Evolutionary conservation across 2,888 invertebrate species (phyloP).

Genomic region (Tetragonula carbonaria): DNA sequence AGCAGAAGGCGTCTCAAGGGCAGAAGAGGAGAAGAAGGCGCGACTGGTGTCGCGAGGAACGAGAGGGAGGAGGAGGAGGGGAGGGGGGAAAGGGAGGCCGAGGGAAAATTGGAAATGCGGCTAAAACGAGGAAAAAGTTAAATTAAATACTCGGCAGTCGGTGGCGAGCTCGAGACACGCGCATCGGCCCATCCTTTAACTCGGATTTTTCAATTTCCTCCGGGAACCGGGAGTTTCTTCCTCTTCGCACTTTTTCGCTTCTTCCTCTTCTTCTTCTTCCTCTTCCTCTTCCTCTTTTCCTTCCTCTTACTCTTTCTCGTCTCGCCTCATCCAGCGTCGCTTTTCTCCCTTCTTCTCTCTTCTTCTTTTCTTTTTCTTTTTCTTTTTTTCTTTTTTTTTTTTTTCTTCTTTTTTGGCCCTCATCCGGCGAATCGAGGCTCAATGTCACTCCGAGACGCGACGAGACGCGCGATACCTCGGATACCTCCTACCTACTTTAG

Average conservation of each 20-base stretch:
- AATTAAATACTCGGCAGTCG: conserved; percentile 76
- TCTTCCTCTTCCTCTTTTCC: not conserved
- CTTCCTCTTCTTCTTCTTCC: not conserved
- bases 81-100: conserved; percentile 4
- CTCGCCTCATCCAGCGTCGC: conserved; percentile 2
- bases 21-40: conserved; percentile 26
- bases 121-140: conserved; percentile 77
- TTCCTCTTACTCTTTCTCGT: not conserved
- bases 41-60: conserved; percentile 19
- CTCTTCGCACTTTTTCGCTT: conserved; percentile 10
- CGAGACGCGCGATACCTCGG: conserved; percentile 39
- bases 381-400: conserved; percentile 4
- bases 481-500: conserved; percentile 68
- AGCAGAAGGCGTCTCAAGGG: not conserved
- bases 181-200: conserved; percentile 72
- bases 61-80: conserved; percentile 13
- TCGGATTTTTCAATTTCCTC: conserved; percentile 79
- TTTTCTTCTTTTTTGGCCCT: not conserved
- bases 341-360: conserved; percentile 9
- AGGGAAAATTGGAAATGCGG: conserved; percentile 77
- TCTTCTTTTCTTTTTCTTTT: not conserved
- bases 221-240: conserved; percentile 61
- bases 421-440: conserved; percentile 34
- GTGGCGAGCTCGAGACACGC: conserved; percentile 64
- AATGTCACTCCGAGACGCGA: conserved; percentile 47